Evolutionary conservation across 2,113 vertebrate genomes (phyloP).

Genomic region (Asarcornis scutulata): DNA sequence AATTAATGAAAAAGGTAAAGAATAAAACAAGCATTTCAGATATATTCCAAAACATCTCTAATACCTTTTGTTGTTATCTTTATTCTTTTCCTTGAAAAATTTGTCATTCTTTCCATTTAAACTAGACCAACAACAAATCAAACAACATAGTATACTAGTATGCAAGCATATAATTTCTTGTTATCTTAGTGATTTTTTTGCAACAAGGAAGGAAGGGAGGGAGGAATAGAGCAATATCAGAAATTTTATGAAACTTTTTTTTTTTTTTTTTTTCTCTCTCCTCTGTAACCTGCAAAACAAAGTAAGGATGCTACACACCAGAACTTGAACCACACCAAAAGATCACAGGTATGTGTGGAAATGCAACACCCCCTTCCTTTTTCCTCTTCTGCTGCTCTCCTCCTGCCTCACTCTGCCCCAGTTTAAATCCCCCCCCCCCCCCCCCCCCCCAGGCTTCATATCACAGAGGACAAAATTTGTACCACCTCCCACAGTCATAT

Average conservation of each 20-base stretch:
- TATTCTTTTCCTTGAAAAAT: constrained; percentile 10
- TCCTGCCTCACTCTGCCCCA: neutral
- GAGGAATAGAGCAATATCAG: neutral
- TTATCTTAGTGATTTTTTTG: neutral
- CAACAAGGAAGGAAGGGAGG: neutral
- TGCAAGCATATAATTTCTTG: neutral
- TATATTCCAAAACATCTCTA: neutral
- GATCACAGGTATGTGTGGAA: constrained; percentile 7
- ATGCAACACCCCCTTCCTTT: constrained; percentile 34
- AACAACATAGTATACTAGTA: neutral
- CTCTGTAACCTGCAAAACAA: constrained; percentile 29
- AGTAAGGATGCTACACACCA: neutral
- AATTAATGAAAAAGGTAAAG: neutral
- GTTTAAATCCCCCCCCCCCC: neutral
- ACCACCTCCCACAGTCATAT: neutral
- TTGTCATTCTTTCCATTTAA: neutral
- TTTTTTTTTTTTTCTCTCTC: neutral
- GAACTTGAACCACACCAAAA: constrained; percentile 32
- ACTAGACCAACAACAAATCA: neutral
- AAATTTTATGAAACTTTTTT: neutral
- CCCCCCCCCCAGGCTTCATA: neutral
- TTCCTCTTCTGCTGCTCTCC: neutral
- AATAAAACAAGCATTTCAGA: neutral
- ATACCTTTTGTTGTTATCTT: neutral
- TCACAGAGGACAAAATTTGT: neutral